phyloP scores from a whole-genome alignment of 2,797 vertebrate species.

The Acipenser transmontanus region DNA sequence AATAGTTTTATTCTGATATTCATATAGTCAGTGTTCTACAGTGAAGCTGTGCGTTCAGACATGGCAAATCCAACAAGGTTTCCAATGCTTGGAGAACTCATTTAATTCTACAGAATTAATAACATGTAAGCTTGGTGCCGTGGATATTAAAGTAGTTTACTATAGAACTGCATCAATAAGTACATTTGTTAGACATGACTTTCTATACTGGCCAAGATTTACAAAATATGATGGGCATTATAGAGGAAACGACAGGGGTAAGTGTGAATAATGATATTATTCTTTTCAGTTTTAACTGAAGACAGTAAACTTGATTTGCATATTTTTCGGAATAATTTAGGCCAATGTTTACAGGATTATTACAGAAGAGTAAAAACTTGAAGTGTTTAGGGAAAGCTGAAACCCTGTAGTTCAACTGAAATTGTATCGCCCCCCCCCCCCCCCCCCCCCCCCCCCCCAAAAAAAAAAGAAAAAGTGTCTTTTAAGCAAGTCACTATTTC shows the following conservation, averaged over 20 bases:
- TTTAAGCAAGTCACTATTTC: too few species aligned
- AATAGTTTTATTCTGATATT: neutral
- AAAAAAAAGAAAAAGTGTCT: too few species aligned
- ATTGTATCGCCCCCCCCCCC: too few species aligned
- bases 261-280: too few species aligned
- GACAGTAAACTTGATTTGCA: neutral
- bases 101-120: slow-evolving; percentile 17
- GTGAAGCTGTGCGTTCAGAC: neutral
- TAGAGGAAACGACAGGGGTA: too few species aligned
- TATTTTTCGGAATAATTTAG: neutral
- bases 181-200: too few species aligned
- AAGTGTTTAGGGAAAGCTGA: slow-evolving; percentile 10
- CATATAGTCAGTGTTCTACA: slow-evolving; percentile 2
- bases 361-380: slow-evolving; percentile 17
- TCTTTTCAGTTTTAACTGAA: too few species aligned
- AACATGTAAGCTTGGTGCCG: slow-evolving; percentile 1
- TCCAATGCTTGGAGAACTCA: neutral
- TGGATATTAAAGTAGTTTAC: slow-evolving; percentile 6
- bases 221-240: too few species aligned
- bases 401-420: too few species aligned
- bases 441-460: too few species aligned
- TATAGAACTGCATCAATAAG: neutral
- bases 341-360: slow-evolving; percentile 18
- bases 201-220: too few species aligned
- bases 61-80: slow-evolving; percentile 2